These are phyloP conservation scores for Zosterops pallidus DNA, from an alignment of 2,113 vertebrate genomes.

Conservation along the genomic window DNA sequence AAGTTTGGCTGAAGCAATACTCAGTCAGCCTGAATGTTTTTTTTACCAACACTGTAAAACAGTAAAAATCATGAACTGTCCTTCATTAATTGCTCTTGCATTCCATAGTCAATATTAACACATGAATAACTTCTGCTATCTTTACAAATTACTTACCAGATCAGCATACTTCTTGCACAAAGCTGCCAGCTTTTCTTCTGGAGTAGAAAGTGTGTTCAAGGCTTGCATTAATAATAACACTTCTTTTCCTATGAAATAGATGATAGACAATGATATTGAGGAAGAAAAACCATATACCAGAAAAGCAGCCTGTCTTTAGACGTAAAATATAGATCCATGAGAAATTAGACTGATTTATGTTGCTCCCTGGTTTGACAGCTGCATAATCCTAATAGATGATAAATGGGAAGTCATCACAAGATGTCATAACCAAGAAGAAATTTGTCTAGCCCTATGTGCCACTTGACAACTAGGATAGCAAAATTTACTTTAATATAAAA, in stretches of 20 bases:
- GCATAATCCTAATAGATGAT: not conserved
- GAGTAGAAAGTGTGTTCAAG: constrained; percentile 90
- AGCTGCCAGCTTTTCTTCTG: constrained; percentile 96
- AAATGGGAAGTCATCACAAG: not conserved
- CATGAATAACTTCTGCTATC: not conserved
- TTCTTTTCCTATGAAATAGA: constrained; percentile 88
- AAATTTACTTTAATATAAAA: not conserved
- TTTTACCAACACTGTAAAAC: not conserved
- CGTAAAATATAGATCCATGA: not conserved
- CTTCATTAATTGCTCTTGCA: not conserved
- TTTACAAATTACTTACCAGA: constrained; percentile 82
- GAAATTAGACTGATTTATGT: not conserved
- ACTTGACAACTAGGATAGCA: not conserved
- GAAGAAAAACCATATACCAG: not conserved
- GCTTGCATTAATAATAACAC: constrained; percentile 96
- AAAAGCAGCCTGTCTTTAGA: not conserved
- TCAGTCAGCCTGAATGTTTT: not conserved
- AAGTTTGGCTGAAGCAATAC: not conserved
- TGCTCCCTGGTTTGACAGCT: not conserved
- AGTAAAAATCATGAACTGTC: not conserved
- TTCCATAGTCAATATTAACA: constrained; percentile 2
- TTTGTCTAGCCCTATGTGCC: not conserved
- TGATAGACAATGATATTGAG: constrained; percentile 9
- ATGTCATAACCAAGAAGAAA: not conserved
- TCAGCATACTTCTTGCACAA: constrained; percentile 99